phyloP scores from a whole-genome alignment of 2,888 invertebrate genomes.

The Hybos culiciformis region DNA sequence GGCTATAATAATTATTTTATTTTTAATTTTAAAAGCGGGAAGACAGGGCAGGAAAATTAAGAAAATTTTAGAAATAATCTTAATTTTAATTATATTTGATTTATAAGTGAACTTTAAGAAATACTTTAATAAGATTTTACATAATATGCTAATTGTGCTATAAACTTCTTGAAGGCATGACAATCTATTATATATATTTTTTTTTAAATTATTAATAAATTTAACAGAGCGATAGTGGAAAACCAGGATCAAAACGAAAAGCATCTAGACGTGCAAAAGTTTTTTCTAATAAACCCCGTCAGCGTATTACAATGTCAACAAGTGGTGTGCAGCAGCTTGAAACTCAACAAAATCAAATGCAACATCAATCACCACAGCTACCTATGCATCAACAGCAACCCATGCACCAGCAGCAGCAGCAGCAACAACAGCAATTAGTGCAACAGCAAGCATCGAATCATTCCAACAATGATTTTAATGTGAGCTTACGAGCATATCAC shows the following conservation, averaged over 20 bases:
- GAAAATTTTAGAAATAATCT: too few species aligned
- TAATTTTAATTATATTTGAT: too few species aligned
- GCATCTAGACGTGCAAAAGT: constrained; percentile 8
- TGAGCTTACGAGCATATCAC: background rate
- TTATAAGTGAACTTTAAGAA: too few species aligned
- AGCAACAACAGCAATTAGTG: constrained; percentile 4
- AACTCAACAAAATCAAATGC: constrained; percentile 5
- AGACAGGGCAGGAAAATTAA: too few species aligned
- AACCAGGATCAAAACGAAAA: constrained; percentile 10
- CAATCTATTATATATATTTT: too few species aligned
- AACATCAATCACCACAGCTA: background rate
- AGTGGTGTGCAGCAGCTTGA: too few species aligned
- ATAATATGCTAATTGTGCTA: too few species aligned
- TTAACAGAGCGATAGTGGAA: constrained; percentile 12
- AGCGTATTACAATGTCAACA: constrained; percentile 2
- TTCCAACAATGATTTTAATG: constrained; percentile 2
- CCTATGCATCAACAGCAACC: constrained; percentile 4
- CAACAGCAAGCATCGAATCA: constrained; percentile 12
- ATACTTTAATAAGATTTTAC: too few species aligned
- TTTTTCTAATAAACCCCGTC: constrained; percentile 3
- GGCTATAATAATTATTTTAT: too few species aligned
- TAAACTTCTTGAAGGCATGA: too few species aligned
- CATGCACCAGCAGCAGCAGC: constrained; percentile 6
- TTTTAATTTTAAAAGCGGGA: too few species aligned
- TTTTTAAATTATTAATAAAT: too few species aligned